These are phyloP conservation scores for Macrosteles quadrilineatus DNA, from an alignment of 1,140 invertebrate species.

Conservation along the genomic window DNA sequence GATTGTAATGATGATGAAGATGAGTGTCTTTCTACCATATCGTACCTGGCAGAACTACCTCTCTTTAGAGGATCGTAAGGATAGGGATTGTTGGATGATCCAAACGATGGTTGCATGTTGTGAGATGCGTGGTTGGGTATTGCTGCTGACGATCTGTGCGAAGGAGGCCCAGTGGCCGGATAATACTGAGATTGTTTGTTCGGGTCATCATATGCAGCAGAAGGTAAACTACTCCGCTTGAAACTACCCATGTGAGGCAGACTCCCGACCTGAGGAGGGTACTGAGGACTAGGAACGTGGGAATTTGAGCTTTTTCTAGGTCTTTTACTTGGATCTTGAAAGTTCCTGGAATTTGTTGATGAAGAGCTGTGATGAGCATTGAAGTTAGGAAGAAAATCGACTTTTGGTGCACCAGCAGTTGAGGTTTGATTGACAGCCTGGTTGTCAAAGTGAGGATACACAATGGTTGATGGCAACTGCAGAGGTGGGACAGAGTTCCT, in stretches of 20 bases:
- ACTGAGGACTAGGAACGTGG: conserved; percentile 21
- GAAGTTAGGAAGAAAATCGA: conserved; percentile 70
- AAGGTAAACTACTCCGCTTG: conserved; percentile 50
- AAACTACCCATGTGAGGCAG: conserved; percentile 48
- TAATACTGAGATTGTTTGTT: conserved; percentile 42
- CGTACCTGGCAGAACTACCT: conserved; percentile 15
- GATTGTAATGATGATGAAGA: background rate
- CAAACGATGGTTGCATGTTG: conserved; percentile 35
- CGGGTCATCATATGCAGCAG: conserved; percentile 38
- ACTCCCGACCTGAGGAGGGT: conserved; percentile 28
- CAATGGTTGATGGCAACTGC: conserved; percentile 36
- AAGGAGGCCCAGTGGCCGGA: conserved; percentile 1
- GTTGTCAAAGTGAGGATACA: conserved; percentile 44
- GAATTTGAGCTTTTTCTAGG: conserved; percentile 25
- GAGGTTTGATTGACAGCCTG: conserved; percentile 34
- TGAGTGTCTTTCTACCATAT: background rate
- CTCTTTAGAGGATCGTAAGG: conserved; percentile 26
- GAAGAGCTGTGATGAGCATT: conserved; percentile 38
- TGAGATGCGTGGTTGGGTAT: conserved; percentile 15
- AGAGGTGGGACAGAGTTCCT: conserved; percentile 36
- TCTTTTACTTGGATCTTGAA: conserved; percentile 28
- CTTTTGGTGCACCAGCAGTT: conserved; percentile 61
- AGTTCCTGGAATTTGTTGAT: background rate
- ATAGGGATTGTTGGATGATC: conserved; percentile 32
- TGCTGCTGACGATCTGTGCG: conserved; percentile 38